Evolutionary conservation across 2,888 invertebrate genomes (phyloP).

Genomic region (Drosophila rubida): DNA sequence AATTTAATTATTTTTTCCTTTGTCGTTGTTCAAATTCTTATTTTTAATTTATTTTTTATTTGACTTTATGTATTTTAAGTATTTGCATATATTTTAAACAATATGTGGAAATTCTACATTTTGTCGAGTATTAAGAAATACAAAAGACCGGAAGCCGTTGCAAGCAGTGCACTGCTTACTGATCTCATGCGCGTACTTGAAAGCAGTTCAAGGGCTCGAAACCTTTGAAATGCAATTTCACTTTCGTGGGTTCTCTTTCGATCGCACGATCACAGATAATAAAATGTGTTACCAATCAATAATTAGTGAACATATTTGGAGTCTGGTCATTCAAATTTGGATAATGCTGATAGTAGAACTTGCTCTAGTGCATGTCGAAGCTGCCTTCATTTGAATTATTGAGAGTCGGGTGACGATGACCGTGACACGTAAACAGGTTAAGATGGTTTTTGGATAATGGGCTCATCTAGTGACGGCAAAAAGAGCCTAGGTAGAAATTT

Average conservation of each 20-base stretch:
- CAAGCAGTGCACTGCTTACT: not conserved
- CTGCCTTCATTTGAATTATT: slow-evolving; percentile 4
- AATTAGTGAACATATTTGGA: not conserved
- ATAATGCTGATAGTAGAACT: not conserved
- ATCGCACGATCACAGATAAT: not conserved
- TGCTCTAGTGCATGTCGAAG: not conserved
- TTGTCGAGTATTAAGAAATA: not conserved
- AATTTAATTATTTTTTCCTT: no score
- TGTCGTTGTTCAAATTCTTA: no score
- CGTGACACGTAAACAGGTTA: slow-evolving; percentile 8
- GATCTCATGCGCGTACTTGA: not conserved
- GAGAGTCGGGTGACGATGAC: not conserved
- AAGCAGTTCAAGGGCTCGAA: not conserved
- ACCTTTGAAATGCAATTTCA: not conserved
- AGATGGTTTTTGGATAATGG: slow-evolving; percentile 19
- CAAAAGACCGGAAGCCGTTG: not conserved
- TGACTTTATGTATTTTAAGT: no score
- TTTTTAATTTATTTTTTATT: no score
- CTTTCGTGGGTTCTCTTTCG: not conserved
- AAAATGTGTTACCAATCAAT: not conserved
- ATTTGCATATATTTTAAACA: no score
- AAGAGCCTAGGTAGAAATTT: slow-evolving; percentile 19
- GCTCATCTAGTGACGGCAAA: slow-evolving; percentile 1
- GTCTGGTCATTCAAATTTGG: not conserved
- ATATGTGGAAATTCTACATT: no score